Evolutionary conservation across 2,888 invertebrate species (phyloP).

Genomic region (Heliconius ethilla): DNA sequence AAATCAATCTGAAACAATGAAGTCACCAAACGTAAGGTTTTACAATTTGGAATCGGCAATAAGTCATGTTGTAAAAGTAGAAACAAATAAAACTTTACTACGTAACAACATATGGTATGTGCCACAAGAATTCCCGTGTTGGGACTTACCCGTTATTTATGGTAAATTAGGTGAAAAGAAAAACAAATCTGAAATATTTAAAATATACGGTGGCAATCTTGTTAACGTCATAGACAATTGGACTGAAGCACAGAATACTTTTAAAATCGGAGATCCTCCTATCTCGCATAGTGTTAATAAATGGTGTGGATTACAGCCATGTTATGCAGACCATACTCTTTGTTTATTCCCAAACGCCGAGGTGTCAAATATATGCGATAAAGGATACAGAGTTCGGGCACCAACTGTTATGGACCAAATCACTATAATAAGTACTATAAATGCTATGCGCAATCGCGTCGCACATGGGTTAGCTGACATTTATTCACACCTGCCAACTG

Average conservation of each 20-base stretch:
- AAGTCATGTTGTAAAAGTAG: slow-evolving; percentile 42
- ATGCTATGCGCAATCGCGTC: slow-evolving; percentile 73
- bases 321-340: slow-evolving; percentile 74
- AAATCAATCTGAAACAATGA: slow-evolving; percentile 16
- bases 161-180: slow-evolving; percentile 55
- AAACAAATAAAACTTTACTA: slow-evolving; percentile 36
- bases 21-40: slow-evolving; percentile 52
- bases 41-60: slow-evolving; percentile 63
- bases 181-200: slow-evolving; percentile 56
- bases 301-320: slow-evolving; percentile 70
- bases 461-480: slow-evolving; percentile 58
- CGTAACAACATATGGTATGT: slow-evolving; percentile 61
- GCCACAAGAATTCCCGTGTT: slow-evolving; percentile 67
- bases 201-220: slow-evolving; percentile 54
- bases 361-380: slow-evolving; percentile 60
- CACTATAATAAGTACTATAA: slow-evolving; percentile 65
- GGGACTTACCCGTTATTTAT: slow-evolving; percentile 68
- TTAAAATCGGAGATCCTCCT: slow-evolving; percentile 35
- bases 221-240: slow-evolving; percentile 56
- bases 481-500: slow-evolving; percentile 66
- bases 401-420: slow-evolving; percentile 60
- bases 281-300: slow-evolving; percentile 53
- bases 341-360: slow-evolving; percentile 60
- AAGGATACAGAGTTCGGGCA: slow-evolving; percentile 54
- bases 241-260: slow-evolving; percentile 28